phyloP scores from a whole-genome alignment of 1,140 invertebrate genomes.

The Tachypleus tridentatus region DNA sequence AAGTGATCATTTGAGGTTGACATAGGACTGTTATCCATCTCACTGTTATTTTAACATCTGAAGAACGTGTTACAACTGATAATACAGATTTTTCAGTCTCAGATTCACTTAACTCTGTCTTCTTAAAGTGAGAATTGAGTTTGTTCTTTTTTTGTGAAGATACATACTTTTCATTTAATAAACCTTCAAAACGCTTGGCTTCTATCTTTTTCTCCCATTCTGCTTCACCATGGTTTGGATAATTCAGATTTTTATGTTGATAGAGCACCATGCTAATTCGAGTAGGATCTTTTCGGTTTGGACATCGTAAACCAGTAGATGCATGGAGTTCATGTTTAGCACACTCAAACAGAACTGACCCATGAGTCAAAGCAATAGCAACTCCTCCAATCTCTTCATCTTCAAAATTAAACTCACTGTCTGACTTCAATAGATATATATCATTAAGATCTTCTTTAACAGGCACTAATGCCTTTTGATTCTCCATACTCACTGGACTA shows the following conservation, averaged over 20 bases:
- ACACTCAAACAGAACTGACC: slow-evolving; percentile 38
- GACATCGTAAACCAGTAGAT: slow-evolving; percentile 36
- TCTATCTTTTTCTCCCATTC: slow-evolving; percentile 23
- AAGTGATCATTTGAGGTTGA: too few relatives aligned
- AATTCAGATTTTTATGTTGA: slow-evolving; percentile 39
- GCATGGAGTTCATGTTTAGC: slow-evolving; percentile 39
- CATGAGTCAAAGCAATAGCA: slow-evolving; percentile 36
- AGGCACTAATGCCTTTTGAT: too few relatives aligned
- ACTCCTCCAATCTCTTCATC: slow-evolving; percentile 36
- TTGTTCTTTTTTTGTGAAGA: too few relatives aligned
- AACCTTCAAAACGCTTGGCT: slow-evolving; percentile 14
- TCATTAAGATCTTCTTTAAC: too few relatives aligned
- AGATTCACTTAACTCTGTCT: too few relatives aligned
- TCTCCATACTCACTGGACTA: too few relatives aligned
- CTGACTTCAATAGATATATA: slow-evolving; percentile 10
- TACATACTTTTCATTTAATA: too few relatives aligned
- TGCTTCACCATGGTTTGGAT: slow-evolving; percentile 45
- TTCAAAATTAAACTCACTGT: slow-evolving; percentile 32
- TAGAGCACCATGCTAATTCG: slow-evolving; percentile 39
- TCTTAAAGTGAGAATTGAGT: too few relatives aligned
- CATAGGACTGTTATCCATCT: too few relatives aligned
- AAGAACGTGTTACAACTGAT: too few relatives aligned
- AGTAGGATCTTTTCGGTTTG: slow-evolving; percentile 35
- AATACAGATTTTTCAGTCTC: too few relatives aligned
- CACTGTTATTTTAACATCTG: too few relatives aligned